Percentiles rank a stretch among this genome's conserved stretches.
These are phyloP conservation scores for Cyphomyrus plagiostoma DNA, from an alignment of 2,113 vertebrate species.

Conservation along the genomic window DNA sequence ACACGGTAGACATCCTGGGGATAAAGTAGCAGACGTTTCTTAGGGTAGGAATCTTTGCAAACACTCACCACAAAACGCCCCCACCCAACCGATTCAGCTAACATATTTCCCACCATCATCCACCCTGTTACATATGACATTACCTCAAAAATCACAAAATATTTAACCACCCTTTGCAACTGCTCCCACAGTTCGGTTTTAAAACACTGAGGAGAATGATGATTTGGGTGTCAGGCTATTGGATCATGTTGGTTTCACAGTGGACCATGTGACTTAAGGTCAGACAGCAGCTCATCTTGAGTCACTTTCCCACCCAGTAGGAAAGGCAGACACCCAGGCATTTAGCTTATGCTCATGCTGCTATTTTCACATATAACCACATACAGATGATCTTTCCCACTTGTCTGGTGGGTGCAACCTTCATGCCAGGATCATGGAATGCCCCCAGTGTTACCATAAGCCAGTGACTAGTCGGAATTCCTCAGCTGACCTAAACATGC, in stretches of 20 bases:
- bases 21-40: not conserved
- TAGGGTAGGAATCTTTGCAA: not conserved
- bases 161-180: not conserved
- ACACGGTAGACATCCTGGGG: not conserved
- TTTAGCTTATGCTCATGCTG: not conserved
- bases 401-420: not conserved
- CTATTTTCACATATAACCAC: not conserved
- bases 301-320: conserved; percentile 5
- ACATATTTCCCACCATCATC: not conserved
- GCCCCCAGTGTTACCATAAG: not conserved
- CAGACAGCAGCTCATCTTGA: not conserved
- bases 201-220: not conserved
- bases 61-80: not conserved
- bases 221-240: not conserved
- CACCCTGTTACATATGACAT: not conserved
- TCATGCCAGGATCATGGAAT: not conserved
- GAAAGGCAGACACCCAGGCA: not conserved
- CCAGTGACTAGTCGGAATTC: not conserved
- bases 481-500: not conserved
- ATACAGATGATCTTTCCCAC: not conserved
- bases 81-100: not conserved
- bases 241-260: not conserved
- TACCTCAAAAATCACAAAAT: not conserved
- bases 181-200: not conserved
- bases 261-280: not conserved